Base-by-base conservation (phyloP, 1,140 invertebrate species). In the Scaptomyza graminum region DNA sequence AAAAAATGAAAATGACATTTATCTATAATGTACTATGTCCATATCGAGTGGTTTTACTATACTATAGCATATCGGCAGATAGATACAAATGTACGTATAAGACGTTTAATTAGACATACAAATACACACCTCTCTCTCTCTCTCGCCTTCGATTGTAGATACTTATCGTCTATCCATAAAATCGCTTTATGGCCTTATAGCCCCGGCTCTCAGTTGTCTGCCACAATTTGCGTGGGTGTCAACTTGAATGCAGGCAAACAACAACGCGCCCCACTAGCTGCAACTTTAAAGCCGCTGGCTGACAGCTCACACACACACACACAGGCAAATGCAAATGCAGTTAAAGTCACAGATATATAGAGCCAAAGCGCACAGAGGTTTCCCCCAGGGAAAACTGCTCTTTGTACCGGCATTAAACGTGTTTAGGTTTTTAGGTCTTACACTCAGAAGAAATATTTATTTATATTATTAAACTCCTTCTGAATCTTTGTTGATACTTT, bases 371-470 rank as follows among this genome's bases (percentile, higher is more conserved):
- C 18, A 13, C n/a, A 13, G 16, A 16, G 22, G 9, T 47, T 31
- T 47, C 31, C 15, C 59, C 15, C 41, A 76, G 73, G 64, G 69
- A 81, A 76, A 77, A 81, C 52, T 74, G 61, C 74, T 43, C 57
- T 61, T 64, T 62, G 56, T 52, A 31, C 70, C 64, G 77, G 69
- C 81, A 71, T 78, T 60, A 87, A 87, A 87, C 82, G 78, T 88
- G 82, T 87, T 87, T 85, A 87, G 82, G 82, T 85, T 79, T 75
- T 63, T 72, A 47, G 71, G 65, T 76, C 70, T 64, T 52, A 52
- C 37, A 41, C 37, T 41, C 12, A 11, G 8, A 41, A 41, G n/a
- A 41, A 31, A n/a, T n/a, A n/a, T n/a, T n/a, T n/a, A n/a, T n/a
- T n/a, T n/a, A n/a, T n/a, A n/a, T n/a, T n/a, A n/a, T n/a, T n/a